These are phyloP conservation scores for Xenentodon cancila DNA, from an alignment of 2,797 vertebrate species.

Conservation along the genomic window DNA sequence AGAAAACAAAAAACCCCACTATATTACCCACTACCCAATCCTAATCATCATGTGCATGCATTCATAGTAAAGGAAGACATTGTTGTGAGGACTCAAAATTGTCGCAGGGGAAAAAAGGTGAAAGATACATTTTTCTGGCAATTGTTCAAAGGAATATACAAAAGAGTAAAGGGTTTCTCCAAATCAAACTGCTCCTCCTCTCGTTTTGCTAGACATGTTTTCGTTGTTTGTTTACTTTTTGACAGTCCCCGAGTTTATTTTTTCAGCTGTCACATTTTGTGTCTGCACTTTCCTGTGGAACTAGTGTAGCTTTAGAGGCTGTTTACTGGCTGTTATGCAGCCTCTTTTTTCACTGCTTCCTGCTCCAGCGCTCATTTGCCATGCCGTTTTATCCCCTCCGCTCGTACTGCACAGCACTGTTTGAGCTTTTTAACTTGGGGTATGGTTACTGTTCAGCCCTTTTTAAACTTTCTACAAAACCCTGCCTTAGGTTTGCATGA, in stretches of 20 bases:
- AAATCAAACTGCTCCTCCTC: slow-evolving; percentile 37
- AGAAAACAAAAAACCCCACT: too few relatives aligned
- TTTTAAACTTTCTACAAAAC: slow-evolving; percentile 49
- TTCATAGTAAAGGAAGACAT: slow-evolving; percentile 11
- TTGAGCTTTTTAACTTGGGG: slow-evolving; percentile 67
- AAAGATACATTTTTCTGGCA: slow-evolving; percentile 27
- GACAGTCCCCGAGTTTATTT: slow-evolving; percentile 39
- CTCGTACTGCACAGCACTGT: slow-evolving; percentile 42
- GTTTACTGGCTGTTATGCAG: slow-evolving; percentile 67
- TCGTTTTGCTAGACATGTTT: slow-evolving; percentile 34
- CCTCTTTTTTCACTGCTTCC: slow-evolving; percentile 36
- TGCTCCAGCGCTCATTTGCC: slow-evolving; percentile 64
- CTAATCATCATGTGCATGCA: not conserved
- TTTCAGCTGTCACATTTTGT: slow-evolving; percentile 58
- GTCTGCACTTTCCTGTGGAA: slow-evolving; percentile 49
- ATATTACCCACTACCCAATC: too few relatives aligned
- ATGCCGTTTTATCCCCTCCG: slow-evolving; percentile 75
- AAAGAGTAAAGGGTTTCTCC: slow-evolving; percentile 27
- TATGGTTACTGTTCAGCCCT: slow-evolving; percentile 38
- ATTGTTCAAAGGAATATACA: slow-evolving; percentile 42
- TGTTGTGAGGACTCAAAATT: slow-evolving; percentile 24
- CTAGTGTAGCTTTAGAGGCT: slow-evolving; percentile 59
- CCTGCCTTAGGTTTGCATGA: slow-evolving; percentile 29
- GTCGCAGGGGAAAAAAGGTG: not conserved
- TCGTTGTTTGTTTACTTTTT: slow-evolving; percentile 50